Evolutionary conservation across 2,888 invertebrate species (phyloP).

Genomic region (Chymomyza procnemis): DNA sequence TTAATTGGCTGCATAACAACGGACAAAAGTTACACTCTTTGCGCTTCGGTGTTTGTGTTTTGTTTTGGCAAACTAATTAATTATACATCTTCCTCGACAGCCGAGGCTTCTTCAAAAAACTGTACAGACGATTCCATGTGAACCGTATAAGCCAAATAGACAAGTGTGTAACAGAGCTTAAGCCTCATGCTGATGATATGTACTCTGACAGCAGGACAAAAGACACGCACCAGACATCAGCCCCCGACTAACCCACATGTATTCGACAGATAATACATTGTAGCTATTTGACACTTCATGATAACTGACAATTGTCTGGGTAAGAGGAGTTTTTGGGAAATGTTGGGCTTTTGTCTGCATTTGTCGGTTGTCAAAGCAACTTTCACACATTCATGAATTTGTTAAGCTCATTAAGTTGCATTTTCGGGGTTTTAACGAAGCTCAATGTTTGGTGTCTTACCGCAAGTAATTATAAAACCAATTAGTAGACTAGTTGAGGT

Average conservation of each 20-base stretch:
- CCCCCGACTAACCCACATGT: background rate
- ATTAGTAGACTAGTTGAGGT: conserved; percentile 74
- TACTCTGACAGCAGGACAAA: conserved; percentile 59
- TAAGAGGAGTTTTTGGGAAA: background rate
- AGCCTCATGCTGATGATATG: conserved; percentile 27
- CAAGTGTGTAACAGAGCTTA: conserved; percentile 28
- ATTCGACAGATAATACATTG: conserved; percentile 35
- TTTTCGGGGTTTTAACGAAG: conserved; percentile 65
- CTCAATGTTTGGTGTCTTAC: conserved; percentile 69
- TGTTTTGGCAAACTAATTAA: conserved; percentile 63
- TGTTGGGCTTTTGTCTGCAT: conserved; percentile 50
- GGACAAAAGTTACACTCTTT: background rate
- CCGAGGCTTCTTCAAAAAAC: background rate
- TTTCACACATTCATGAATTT: conserved; percentile 73
- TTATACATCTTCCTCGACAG: conserved; percentile 27
- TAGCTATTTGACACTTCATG: conserved; percentile 55
- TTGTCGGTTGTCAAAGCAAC: conserved; percentile 73
- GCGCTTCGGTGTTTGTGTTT: conserved; percentile 1
- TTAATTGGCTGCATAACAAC: conserved; percentile 52
- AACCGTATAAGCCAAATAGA: conserved; percentile 22
- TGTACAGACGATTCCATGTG: conserved; percentile 6
- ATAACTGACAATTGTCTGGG: conserved; percentile 64
- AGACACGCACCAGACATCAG: background rate
- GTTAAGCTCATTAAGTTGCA: conserved; percentile 73
- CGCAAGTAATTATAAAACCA: conserved; percentile 73